These are phyloP conservation scores for Meteorus cinctellus DNA, from an alignment of 2,888 invertebrate genomes.

Conservation along the genomic window DNA sequence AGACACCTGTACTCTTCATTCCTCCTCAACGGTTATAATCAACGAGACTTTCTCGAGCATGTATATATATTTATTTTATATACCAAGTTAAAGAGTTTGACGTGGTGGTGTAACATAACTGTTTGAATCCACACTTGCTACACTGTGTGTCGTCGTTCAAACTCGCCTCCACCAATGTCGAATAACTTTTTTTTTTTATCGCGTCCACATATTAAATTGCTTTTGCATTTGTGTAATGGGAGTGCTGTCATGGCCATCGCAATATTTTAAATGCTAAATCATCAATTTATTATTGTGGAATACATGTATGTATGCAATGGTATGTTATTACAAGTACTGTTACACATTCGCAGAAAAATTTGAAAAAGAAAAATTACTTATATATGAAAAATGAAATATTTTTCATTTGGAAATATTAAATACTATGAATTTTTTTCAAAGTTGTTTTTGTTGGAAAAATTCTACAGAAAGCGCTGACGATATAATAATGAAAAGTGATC, in stretches of 20 bases:
- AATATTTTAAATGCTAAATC: neutral
- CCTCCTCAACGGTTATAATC: conserved; percentile 39
- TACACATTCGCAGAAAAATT: no score
- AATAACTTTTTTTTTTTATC: conserved; percentile 40
- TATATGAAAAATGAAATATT: no score
- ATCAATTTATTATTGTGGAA: neutral
- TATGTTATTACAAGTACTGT: no score
- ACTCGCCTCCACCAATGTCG: conserved; percentile 32
- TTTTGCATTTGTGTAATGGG: neutral
- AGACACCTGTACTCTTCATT: conserved; percentile 40
- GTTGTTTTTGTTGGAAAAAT: no score
- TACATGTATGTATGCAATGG: neutral
- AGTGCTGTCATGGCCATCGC: conserved; percentile 1
- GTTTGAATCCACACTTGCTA: conserved; percentile 51
- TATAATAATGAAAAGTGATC: no score
- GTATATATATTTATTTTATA: conserved; percentile 37
- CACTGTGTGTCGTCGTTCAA: conserved; percentile 26
- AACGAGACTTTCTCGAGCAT: conserved; percentile 44
- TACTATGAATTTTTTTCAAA: no score
- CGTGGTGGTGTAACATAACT: conserved; percentile 57
- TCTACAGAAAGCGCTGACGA: no score
- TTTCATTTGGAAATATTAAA: no score
- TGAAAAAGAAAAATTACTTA: no score
- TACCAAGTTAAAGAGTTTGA: neutral
- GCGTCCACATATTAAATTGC: neutral